Conservation (phyloP, 2,797 vertebrate genomes). For the Falco cherrug region DNA sequence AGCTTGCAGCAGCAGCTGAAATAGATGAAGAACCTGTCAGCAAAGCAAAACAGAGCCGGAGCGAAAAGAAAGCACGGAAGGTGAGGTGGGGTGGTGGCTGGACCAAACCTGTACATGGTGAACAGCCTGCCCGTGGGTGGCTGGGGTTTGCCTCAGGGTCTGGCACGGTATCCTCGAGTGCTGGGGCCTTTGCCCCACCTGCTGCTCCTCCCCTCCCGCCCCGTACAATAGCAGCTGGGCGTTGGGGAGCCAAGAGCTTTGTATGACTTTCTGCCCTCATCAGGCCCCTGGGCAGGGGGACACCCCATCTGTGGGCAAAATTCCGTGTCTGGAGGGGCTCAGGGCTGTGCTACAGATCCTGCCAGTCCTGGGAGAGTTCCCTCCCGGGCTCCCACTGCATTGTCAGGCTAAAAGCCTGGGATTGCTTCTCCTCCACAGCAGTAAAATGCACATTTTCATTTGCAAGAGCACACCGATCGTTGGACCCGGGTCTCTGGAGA, state of each 20-base stretch:
- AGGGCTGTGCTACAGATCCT: fast-evolving
- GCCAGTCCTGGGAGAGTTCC: background rate
- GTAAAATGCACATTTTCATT: fast-evolving
- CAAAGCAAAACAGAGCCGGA: conserved; percentile 99
- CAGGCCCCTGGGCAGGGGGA: background rate
- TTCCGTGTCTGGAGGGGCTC: background rate
- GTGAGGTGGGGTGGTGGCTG: conserved; percentile 65
- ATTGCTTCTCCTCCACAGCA: background rate
- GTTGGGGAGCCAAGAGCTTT: background rate
- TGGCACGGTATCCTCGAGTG: fast-evolving
- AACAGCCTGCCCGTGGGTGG: fast-evolving
- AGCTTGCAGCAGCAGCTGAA: conserved; percentile 97
- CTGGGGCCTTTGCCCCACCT: fast-evolving
- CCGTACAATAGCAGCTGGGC: fast-evolving
- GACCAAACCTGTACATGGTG: background rate
- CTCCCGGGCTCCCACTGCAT: background rate
- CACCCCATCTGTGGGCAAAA: background rate
- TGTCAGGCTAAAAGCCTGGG: fast-evolving
- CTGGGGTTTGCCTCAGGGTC: background rate
- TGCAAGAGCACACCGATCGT: fast-evolving
- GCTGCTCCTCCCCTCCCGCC: background rate
- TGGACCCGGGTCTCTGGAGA: background rate
- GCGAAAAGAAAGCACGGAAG: conserved; percentile 98
- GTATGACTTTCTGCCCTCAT: no score
- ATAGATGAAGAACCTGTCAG: conserved; percentile 98